These are phyloP conservation scores for Meleagris gallopavo DNA, from an alignment of 2,113 vertebrate species.

Conservation along the genomic window DNA sequence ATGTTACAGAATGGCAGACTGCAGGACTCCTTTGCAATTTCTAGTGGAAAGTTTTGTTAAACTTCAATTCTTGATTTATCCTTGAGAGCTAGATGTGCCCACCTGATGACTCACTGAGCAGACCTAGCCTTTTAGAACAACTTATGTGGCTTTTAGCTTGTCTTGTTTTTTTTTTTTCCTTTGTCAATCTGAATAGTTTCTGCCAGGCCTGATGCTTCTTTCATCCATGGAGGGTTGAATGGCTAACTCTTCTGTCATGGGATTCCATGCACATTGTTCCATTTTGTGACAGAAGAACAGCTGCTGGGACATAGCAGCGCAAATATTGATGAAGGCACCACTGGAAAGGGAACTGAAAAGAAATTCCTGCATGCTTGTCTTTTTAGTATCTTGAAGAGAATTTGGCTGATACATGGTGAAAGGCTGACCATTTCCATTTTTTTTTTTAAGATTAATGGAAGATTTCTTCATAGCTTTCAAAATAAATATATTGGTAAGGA, in stretches of 20 bases:
- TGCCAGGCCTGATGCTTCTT: not conserved
- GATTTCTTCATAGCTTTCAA: not conserved
- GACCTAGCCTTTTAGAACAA: not conserved
- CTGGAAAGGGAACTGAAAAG: not conserved
- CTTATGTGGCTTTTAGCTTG: not conserved
- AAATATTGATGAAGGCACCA: not conserved
- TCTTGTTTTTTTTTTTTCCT: not conserved
- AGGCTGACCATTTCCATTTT: not conserved
- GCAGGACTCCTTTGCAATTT: not conserved
- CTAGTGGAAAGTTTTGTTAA: not conserved
- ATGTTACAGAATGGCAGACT: not conserved
- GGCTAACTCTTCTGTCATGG: not conserved
- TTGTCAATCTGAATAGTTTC: not conserved
- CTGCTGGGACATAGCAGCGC: accelerated
- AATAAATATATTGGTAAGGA: not conserved
- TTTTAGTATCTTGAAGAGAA: not conserved
- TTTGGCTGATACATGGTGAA: not conserved
- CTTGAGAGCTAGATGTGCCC: not conserved
- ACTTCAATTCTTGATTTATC: not conserved
- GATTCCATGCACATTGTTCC: accelerated
- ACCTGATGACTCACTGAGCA: not conserved
- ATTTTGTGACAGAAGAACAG: accelerated
- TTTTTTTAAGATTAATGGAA: not conserved
- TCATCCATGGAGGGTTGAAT: not conserved
- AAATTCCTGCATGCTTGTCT: not conserved